phyloP scores from a whole-genome alignment of 2,113 vertebrate species.

The Zosterops hypoxanthus region DNA sequence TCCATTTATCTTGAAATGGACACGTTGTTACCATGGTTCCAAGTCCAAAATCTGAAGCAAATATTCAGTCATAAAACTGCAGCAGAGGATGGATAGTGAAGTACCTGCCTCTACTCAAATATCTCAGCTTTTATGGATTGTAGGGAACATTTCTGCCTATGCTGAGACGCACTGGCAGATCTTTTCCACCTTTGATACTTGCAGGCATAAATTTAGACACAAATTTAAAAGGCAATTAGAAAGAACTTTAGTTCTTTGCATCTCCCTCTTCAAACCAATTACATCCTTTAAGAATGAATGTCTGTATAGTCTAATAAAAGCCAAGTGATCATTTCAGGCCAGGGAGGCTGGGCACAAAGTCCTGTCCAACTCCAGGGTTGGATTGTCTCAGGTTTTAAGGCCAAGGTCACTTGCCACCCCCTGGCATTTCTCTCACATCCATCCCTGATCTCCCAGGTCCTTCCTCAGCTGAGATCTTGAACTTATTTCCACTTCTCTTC shows the following conservation, averaged over 20 bases:
- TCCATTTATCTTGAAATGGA: neutral
- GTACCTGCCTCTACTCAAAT: neutral
- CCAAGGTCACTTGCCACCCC: neutral
- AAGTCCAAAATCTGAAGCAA: neutral
- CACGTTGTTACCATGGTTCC: neutral
- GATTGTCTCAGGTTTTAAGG: neutral
- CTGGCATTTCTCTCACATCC: neutral
- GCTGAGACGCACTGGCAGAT: neutral
- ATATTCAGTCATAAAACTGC: neutral
- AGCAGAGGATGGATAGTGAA: neutral
- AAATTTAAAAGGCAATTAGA: neutral
- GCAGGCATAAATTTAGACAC: neutral
- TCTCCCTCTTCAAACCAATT: neutral
- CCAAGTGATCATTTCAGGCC: neutral
- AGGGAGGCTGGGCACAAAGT: neutral
- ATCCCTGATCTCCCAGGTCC: neutral
- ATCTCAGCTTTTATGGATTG: neutral
- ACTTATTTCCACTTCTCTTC: neutral
- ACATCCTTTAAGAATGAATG: neutral
- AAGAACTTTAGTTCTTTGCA: neutral
- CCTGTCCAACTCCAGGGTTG: rapidly evolving
- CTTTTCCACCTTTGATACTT: neutral
- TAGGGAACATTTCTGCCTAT: neutral
- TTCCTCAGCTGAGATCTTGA: neutral
- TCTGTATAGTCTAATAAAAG: neutral